A percentile compares a stretch with the other conserved stretches of the same genome.
These are phyloP conservation scores for Allobates femoralis DNA, from an alignment of 2,797 vertebrate species.

Conservation along the genomic window DNA sequence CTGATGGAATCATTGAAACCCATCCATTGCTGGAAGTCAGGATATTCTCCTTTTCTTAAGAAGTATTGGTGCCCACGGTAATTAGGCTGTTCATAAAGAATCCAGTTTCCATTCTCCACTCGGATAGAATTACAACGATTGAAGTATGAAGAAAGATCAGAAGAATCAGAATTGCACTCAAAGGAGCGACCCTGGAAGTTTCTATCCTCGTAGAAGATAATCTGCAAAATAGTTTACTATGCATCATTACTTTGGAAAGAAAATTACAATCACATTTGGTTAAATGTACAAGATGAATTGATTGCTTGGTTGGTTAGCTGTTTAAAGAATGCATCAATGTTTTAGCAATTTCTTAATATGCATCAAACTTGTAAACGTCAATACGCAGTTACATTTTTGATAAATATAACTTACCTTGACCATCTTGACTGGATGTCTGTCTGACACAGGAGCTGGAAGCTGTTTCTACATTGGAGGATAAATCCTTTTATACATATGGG, in stretches of 20 bases:
- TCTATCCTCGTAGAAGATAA: slow-evolving; percentile 71
- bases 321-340: too few relatives aligned
- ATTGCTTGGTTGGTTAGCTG: too few relatives aligned
- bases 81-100: slow-evolving; percentile 72
- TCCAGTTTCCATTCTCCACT: slow-evolving; percentile 78
- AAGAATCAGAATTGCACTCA: slow-evolving; percentile 74
- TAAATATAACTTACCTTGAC: slow-evolving; percentile 2
- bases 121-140: slow-evolving; percentile 76
- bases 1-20: too few relatives aligned
- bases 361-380: neutral
- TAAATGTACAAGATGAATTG: neutral
- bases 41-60: too few relatives aligned
- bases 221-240: neutral
- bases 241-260: neutral
- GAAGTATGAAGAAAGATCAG: slow-evolving; percentile 73
- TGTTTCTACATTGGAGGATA: neutral
- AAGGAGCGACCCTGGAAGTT: slow-evolving; percentile 78
- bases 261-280: neutral
- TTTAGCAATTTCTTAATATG: neutral
- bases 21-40: too few relatives aligned
- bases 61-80: too few relatives aligned
- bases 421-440: slow-evolving; percentile 15
- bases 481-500: neutral
- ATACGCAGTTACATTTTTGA: too few relatives aligned
- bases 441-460: neutral